Evolutionary conservation across 2,797 vertebrate genomes (phyloP).

Genomic region (Tangara arthus): DNA sequence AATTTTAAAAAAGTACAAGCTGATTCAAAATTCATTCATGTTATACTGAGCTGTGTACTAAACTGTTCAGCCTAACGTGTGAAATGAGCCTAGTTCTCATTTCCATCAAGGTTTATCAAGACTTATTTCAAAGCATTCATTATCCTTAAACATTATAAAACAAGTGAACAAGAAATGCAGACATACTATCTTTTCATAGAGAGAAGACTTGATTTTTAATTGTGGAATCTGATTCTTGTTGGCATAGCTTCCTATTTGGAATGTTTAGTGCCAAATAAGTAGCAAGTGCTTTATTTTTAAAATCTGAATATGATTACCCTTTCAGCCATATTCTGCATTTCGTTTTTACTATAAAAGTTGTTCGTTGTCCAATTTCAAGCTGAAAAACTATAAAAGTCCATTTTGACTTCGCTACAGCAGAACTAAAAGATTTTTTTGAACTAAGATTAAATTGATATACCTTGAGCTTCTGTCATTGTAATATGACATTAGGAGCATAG

Average conservation of each 20-base stretch:
- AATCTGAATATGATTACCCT: not conserved
- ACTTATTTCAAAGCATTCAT: not conserved
- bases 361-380: conserved; percentile 42
- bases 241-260: not conserved
- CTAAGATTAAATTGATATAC: conserved; percentile 55
- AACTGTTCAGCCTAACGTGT: not conserved
- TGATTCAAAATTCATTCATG: not conserved
- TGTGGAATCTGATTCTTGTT: not conserved
- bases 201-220: not conserved
- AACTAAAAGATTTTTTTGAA: conserved; percentile 53
- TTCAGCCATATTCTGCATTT: conserved; percentile 43
- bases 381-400: conserved; percentile 60
- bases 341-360: conserved; percentile 44
- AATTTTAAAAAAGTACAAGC: not conserved
- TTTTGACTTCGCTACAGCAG: conserved; percentile 50
- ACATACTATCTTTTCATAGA: not conserved
- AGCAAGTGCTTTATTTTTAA: conserved; percentile 7
- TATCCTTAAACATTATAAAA: not conserved
- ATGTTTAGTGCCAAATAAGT: not conserved
- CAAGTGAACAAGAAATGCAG: not conserved
- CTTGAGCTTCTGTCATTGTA: conserved; percentile 49
- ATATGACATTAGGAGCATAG: conserved; percentile 57
- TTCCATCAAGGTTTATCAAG: not conserved
- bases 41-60: not conserved
- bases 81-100: not conserved